Evolutionary conservation across 2,113 vertebrate species (phyloP).

Genomic region (Nyctereutes procyonoides): DNA sequence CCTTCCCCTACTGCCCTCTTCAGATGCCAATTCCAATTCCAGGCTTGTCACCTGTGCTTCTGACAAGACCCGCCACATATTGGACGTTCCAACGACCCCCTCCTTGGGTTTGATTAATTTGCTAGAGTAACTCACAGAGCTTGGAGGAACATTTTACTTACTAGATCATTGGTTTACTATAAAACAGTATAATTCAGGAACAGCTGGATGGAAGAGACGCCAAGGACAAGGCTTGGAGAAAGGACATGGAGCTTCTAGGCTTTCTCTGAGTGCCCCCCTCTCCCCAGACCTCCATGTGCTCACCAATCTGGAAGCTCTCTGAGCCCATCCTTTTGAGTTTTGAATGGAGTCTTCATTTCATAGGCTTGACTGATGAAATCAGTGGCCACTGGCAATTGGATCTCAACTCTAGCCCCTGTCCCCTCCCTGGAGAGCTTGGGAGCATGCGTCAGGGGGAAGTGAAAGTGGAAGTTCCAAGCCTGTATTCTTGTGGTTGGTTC

Average conservation of each 20-base stretch:
- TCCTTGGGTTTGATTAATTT: not conserved
- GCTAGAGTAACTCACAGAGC: not conserved
- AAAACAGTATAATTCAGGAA: not conserved
- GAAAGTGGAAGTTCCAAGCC: not conserved
- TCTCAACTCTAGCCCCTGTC: not conserved
- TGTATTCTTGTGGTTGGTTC: not conserved
- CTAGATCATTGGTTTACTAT: not conserved
- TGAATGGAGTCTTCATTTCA: not conserved
- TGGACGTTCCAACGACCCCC: not conserved
- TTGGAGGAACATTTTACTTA: not conserved
- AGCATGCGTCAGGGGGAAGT: not conserved
- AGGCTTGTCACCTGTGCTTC: not conserved
- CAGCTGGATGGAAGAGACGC: not conserved
- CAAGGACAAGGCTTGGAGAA: not conserved
- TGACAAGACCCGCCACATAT: not conserved
- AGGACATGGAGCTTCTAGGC: not conserved
- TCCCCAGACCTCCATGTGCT: not conserved
- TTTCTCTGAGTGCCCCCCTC: not conserved
- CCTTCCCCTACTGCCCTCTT: not conserved
- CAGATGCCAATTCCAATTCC: fast-evolving
- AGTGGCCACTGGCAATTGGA: not conserved
- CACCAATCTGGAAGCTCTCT: not conserved
- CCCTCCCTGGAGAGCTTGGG: not conserved
- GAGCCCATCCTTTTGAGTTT: not conserved
- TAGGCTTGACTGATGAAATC: not conserved